Percentiles rank a stretch among this genome's conserved stretches.
These are phyloP conservation scores for Styela plicata DNA, from an alignment of 23 tunicate genomes.

Conservation along the genomic window DNA sequence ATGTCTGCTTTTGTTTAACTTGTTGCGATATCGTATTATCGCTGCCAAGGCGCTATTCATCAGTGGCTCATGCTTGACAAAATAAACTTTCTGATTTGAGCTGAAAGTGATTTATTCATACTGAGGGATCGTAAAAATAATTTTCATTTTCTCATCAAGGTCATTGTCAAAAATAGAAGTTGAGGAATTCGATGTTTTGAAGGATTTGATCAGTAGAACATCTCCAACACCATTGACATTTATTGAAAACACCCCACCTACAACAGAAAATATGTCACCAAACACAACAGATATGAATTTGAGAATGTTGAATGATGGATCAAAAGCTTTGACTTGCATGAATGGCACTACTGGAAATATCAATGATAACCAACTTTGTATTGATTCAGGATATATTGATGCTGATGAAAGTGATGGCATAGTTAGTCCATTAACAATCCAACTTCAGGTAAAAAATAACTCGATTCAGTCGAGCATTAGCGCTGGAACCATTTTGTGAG, in stretches of 20 bases:
- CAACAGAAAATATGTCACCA: no score
- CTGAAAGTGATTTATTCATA: no score
- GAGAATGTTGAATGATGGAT: not conserved
- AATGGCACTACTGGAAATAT: not conserved
- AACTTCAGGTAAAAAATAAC: conserved; percentile 16
- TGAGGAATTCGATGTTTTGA: not conserved
- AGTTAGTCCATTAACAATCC: not conserved
- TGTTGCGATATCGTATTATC: no score
- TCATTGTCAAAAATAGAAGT: not conserved
- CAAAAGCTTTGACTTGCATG: not conserved
- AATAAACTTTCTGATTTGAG: no score
- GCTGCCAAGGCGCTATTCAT: no score
- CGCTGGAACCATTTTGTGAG: no score
- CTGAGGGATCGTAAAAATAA: no score
- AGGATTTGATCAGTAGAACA: not conserved
- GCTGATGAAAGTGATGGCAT: not conserved
- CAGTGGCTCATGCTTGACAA: no score
- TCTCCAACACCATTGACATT: not conserved
- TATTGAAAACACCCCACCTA: no score
- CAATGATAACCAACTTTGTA: not conserved
- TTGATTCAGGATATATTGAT: not conserved
- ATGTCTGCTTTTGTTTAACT: no score
- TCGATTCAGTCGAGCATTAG: no score
- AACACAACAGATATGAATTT: no score
- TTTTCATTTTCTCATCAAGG: not conserved